These are phyloP conservation scores for Pogona vitticeps DNA, from an alignment of 2,113 vertebrate species.

Conservation along the genomic window DNA sequence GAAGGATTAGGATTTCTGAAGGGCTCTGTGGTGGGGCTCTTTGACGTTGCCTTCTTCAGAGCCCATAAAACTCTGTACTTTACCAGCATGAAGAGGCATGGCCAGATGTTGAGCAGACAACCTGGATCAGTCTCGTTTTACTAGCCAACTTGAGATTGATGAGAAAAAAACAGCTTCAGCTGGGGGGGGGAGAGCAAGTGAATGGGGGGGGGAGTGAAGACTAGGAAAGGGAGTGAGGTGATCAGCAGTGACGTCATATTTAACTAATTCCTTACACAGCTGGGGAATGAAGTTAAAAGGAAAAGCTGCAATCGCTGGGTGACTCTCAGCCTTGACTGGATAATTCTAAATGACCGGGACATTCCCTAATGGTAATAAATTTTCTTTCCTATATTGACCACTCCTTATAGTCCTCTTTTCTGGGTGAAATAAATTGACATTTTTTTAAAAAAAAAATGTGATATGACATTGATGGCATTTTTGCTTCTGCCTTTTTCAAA, in stretches of 20 bases:
- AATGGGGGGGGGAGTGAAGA: constrained; percentile 46
- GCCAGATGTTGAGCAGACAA: constrained; percentile 30
- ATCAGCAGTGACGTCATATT: constrained; percentile 74
- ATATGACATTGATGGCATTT: constrained; percentile 42
- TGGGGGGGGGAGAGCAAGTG: constrained; percentile 47
- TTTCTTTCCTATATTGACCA: constrained; percentile 61
- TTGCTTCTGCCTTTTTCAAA: constrained; percentile 25
- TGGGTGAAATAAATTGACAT: constrained; percentile 48
- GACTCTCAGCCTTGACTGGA: constrained; percentile 68
- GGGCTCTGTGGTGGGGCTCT: constrained; percentile 34
- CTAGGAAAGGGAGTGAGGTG: constrained; percentile 50
- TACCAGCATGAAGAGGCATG: background rate
- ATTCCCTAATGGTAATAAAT: constrained; percentile 62
- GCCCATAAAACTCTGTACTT: no score
- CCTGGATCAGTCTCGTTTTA: constrained; percentile 55
- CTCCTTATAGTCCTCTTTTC: constrained; percentile 44
- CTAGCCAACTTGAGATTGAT: constrained; percentile 70
- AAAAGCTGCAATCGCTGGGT: constrained; percentile 71
- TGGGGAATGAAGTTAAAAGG: constrained; percentile 75
- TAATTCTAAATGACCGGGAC: constrained; percentile 69
- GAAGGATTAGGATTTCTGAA: constrained; percentile 55
- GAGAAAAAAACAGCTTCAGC: constrained; percentile 66
- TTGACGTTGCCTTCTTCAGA: constrained; percentile 6
- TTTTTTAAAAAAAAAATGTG: constrained; percentile 3
- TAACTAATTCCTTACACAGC: constrained; percentile 72